Evolutionary conservation across 2,888 invertebrate genomes (phyloP).

Genomic region (Tridacna gigas): DNA sequence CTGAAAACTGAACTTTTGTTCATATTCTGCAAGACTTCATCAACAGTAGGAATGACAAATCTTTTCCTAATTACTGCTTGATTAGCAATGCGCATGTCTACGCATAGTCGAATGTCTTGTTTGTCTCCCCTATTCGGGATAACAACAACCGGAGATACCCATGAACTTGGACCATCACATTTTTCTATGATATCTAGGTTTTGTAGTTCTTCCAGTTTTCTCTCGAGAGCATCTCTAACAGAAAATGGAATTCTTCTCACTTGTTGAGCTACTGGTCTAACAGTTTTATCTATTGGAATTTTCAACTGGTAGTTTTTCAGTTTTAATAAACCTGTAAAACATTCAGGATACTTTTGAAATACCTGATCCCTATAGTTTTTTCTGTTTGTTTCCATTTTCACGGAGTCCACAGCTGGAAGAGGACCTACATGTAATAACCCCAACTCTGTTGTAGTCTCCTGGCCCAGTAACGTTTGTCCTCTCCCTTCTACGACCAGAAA

Average conservation of each 20-base stretch:
- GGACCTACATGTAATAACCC: conserved; percentile 7
- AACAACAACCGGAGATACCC: conserved; percentile 46
- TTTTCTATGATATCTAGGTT: conserved; percentile 44
- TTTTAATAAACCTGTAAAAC: conserved; percentile 28
- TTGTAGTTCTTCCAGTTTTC: conserved; percentile 29
- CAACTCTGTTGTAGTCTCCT: conserved; percentile 17
- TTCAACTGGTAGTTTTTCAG: conserved; percentile 21
- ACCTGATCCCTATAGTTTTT: too few species aligned
- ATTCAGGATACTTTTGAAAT: not conserved
- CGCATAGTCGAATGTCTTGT: conserved; percentile 60
- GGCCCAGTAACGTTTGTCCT: conserved; percentile 10
- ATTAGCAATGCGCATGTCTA: conserved; percentile 63
- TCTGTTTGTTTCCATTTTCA: not conserved
- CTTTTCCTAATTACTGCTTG: conserved; percentile 48
- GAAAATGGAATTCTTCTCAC: not conserved
- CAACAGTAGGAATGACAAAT: conserved; percentile 55
- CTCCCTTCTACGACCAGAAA: conserved; percentile 25
- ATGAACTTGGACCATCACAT: conserved; percentile 33
- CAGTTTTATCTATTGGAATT: conserved; percentile 5
- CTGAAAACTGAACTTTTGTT: conserved; percentile 53
- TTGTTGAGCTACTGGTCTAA: conserved; percentile 11
- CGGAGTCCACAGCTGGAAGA: not conserved
- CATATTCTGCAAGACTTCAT: conserved; percentile 56
- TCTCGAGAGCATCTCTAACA: conserved; percentile 19
- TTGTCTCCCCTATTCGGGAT: conserved; percentile 35